phyloP scores from a whole-genome alignment of 2,113 vertebrate genomes.

The Aplodontia rufa region DNA sequence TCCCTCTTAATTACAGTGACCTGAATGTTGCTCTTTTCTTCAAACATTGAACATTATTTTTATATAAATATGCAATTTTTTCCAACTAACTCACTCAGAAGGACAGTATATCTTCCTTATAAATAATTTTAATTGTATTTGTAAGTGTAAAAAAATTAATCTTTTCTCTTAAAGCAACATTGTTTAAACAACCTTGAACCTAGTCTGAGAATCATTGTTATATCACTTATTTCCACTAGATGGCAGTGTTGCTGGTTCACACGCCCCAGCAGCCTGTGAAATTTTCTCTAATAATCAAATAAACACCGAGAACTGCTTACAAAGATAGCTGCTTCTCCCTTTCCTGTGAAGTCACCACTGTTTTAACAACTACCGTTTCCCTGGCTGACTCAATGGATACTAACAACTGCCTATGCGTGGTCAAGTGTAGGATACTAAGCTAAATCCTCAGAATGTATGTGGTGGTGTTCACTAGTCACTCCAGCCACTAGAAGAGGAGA shows the following conservation, averaged over 20 bases:
- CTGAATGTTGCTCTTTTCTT: neutral
- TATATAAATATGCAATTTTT: neutral
- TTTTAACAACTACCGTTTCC: neutral
- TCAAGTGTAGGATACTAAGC: neutral
- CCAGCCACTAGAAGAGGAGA: neutral
- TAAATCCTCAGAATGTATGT: neutral
- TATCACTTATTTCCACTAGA: conserved; percentile 51
- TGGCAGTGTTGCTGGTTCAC: conserved; percentile 5
- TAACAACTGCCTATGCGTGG: neutral
- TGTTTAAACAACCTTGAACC: neutral
- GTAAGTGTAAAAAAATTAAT: neutral
- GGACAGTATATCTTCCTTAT: neutral
- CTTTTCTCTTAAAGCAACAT: neutral
- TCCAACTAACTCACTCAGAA: neutral
- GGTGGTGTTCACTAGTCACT: neutral
- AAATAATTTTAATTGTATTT: neutral
- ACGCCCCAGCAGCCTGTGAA: neutral
- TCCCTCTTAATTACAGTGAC: neutral
- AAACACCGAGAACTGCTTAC: neutral
- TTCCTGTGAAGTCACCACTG: neutral
- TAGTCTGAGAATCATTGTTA: neutral
- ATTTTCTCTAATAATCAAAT: neutral
- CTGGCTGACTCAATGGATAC: neutral
- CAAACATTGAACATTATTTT: neutral
- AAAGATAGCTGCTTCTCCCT: neutral